Evolutionary conservation across 2,113 vertebrate species (phyloP).

Genomic region (Cottus gobio): DNA sequence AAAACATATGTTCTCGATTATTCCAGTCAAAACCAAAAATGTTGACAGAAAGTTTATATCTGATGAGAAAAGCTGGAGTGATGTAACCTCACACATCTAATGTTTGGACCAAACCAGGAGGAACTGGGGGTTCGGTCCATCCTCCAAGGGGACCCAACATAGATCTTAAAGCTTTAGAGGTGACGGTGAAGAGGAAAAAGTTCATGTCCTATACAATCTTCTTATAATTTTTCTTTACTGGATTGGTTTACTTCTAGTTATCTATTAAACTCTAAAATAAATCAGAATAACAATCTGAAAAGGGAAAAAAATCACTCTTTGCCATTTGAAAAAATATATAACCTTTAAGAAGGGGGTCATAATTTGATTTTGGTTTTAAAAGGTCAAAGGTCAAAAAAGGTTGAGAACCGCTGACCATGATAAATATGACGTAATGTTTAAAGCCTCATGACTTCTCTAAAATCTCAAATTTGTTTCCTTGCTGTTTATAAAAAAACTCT

Average conservation of each 20-base stretch:
- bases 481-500: constrained; percentile 36
- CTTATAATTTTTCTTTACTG: background rate
- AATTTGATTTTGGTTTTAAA: background rate
- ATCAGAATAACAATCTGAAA: background rate
- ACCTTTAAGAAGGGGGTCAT: background rate
- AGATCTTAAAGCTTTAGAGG: background rate
- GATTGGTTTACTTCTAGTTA: background rate
- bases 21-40: background rate
- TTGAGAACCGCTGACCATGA: background rate
- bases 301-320: background rate
- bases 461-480: background rate
- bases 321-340: background rate
- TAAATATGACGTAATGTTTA: background rate
- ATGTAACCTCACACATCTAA: background rate
- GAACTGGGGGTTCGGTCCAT: background rate
- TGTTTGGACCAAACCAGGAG: background rate
- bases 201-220: background rate
- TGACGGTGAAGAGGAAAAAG: background rate
- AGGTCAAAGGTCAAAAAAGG: background rate
- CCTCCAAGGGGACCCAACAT: background rate
- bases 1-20: background rate
- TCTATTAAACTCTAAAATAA: background rate
- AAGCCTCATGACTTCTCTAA: background rate
- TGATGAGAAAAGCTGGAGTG: background rate
- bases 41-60: background rate